A percentile compares a stretch with the other conserved stretches of the same genome.
phyloP scores from a whole-genome alignment of 2,888 invertebrate genomes.

The Drepanosiphum platanoidis region DNA sequence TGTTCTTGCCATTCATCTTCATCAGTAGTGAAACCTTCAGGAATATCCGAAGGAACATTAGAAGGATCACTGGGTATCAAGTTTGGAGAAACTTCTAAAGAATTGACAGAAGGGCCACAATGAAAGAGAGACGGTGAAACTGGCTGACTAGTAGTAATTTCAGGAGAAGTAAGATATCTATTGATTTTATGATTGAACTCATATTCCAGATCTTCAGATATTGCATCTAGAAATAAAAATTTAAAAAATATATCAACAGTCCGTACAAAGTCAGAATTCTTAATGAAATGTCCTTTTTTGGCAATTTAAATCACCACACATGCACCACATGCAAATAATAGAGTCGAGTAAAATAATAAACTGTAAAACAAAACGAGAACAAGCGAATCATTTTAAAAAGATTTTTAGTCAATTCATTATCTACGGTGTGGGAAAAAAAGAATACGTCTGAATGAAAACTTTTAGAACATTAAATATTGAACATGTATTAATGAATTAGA shows the following conservation, averaged over 20 bases:
- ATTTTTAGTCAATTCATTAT: not conserved
- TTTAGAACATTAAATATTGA: too few relatives aligned
- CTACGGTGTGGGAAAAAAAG: too few relatives aligned
- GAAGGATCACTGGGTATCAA: not conserved
- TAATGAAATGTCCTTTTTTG: not conserved
- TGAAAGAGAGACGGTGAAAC: not conserved
- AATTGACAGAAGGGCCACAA: not conserved
- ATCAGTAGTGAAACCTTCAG: not conserved
- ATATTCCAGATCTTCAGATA: not conserved
- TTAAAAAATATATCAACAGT: not conserved
- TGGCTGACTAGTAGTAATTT: not conserved
- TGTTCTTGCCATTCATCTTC: not conserved
- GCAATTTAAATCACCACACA: too few relatives aligned
- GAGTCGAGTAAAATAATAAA: too few relatives aligned
- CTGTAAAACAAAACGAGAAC: not conserved
- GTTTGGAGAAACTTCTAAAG: not conserved
- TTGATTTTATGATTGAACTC: constrained; percentile 13
- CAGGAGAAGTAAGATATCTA: too few relatives aligned
- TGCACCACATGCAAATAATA: too few relatives aligned
- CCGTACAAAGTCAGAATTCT: not conserved
- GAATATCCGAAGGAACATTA: not conserved
- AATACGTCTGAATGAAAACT: too few relatives aligned
- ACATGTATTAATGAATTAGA: too few relatives aligned
- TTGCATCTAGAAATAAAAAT: not conserved
- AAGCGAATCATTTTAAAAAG: too few relatives aligned